phyloP scores from a whole-genome alignment of 2,888 invertebrate species.

The Drosophila peninsularis region DNA sequence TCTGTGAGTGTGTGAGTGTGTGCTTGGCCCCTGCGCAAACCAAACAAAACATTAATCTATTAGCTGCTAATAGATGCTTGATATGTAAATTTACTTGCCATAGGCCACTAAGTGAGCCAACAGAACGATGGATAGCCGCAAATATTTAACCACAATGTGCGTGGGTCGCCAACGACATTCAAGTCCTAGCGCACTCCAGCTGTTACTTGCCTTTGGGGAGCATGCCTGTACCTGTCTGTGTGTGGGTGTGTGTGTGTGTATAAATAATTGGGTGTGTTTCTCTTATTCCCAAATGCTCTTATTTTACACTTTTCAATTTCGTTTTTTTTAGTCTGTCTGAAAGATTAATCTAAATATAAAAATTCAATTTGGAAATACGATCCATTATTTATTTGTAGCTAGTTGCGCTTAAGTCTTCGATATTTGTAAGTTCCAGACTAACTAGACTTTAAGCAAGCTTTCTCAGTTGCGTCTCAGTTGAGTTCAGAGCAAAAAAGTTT shows the following conservation, averaged over 20 bases:
- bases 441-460: too few species aligned
- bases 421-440: too few species aligned
- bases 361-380: background rate
- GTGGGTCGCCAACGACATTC: constrained; percentile 17
- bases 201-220: constrained; percentile 12
- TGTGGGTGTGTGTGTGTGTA: background rate
- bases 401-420: background rate
- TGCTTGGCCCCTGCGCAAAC: background rate
- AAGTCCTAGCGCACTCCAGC: constrained; percentile 20
- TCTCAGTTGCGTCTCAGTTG: too few species aligned
- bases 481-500: too few species aligned
- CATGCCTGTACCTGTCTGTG: background rate
- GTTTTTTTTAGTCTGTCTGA: background rate
- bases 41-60: constrained; percentile 75
- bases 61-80: constrained; percentile 75
- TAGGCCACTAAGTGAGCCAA: constrained; percentile 51
- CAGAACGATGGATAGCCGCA: constrained; percentile 44
- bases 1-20: background rate
- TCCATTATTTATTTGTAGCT: background rate
- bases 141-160: constrained; percentile 61
- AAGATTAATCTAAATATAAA: constrained; percentile 1
- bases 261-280: constrained; percentile 3
- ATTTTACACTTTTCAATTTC: constrained; percentile 6
- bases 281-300: constrained; percentile 1
- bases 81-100: constrained; percentile 68